phyloP scores from a whole-genome alignment of 2,113 vertebrate genomes.

The Puntigrus tetrazona region DNA sequence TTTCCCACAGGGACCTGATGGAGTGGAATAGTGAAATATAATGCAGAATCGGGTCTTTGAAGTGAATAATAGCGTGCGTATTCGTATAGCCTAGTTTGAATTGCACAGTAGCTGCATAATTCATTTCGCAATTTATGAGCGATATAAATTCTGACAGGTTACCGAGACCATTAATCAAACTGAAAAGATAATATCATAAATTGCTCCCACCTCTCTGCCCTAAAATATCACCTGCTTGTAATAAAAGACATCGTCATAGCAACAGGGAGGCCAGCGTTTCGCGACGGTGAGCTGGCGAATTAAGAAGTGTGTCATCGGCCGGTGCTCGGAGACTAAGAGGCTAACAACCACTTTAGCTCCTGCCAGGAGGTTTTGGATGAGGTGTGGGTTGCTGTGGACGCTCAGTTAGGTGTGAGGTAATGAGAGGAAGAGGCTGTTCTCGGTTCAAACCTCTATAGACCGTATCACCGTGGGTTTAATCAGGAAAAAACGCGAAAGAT shows the following conservation, averaged over 20 bases:
- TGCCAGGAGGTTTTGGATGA: not conserved
- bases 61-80: not conserved
- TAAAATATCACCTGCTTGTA: not conserved
- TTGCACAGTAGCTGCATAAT: not conserved
- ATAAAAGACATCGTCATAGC: constrained; percentile 54
- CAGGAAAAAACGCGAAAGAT: not conserved
- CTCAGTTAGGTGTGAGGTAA: not conserved
- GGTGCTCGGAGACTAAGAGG: not conserved
- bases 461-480: not conserved
- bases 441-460: not conserved
- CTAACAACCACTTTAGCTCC: not conserved
- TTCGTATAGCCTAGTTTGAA: constrained; percentile 4
- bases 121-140: not conserved
- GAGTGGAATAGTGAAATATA: constrained; percentile 23
- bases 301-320: constrained; percentile 18
- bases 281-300: constrained; percentile 3
- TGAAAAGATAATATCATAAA: not conserved
- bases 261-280: not conserved
- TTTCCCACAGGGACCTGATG: constrained; percentile 33
- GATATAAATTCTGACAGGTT: constrained; percentile 8
- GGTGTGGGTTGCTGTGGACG: not conserved
- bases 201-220: not conserved
- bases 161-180: not conserved
- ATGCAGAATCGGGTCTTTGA: not conserved
- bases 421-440: not conserved